Evolutionary conservation across 1,140 invertebrate species (phyloP), one percentile per base, ranked within the genome.

Genomic region (Berghia stephanieae): DNA sequence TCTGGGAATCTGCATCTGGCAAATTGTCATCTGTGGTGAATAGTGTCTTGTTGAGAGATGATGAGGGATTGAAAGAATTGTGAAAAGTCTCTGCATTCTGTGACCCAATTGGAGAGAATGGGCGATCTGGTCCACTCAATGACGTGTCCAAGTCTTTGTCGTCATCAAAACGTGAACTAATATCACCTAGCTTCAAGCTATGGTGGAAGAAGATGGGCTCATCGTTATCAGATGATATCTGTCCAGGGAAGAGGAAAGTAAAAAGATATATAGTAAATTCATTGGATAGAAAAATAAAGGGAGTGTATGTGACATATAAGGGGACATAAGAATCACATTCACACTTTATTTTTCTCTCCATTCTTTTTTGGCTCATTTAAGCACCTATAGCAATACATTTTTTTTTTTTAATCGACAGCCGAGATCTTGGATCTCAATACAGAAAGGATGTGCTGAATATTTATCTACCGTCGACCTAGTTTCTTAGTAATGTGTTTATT

Each of bases 121-220:
- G 42, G 36, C 16, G 21, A 44, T 77, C 66, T 10, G 44, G 43
- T 21, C 55, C 27, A 75, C 75, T 83, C 13, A 82, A 80, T 68
- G 83, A 83, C 24, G 83, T 81, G 71, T 86, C 85, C 24, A 84
- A 55, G 42, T 85, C 84, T 79, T 85, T 84, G 34, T 85, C 83
- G 72, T 82, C 80, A 69, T 85, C 85, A 68, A 81, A 79, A 13
- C 63, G 44, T 27, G 38, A 52, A 44, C 24, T 75, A 16, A 78
- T 24, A 18, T 78, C 57, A 31, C 77, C 43, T 0, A 78, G 52
- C 13, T 80, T 81, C 38, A 82, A 55, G 49, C 75, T 74, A 38
- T 83, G 78, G 31, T 86, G 83, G 57, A 86, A 86, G 63, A 86
- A 84, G 1, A 80, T 73, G n/a, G 84, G 82, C 57, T 86, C 86